Evolutionary conservation across 2,797 vertebrate genomes (phyloP), one percentile per base, ranked within the genome.

Genomic region (Ctenopoma kingsleyae): DNA sequence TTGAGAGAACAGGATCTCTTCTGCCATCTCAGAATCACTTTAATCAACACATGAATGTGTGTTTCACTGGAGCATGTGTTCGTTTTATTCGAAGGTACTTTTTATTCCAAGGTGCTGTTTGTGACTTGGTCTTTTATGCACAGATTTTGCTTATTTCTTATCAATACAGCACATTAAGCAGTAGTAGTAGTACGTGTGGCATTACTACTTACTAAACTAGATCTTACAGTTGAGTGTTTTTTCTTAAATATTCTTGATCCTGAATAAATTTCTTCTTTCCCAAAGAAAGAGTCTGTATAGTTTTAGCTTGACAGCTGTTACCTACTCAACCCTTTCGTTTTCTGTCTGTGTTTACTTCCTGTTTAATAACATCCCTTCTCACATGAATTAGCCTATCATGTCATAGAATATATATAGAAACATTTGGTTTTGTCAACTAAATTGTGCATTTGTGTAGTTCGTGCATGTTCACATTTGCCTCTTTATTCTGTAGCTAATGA

Each of bases 271-370:
- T 6, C 7, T 7, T 7, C 27, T 23, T 23, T 38, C 15, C n/a
- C 20, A 30, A 11, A 44, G 8, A 30, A 46, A 54, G 20, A 49
- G 15, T 20, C 23, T 48, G 52, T 15, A 30, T 15, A 16, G 20
- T 73, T 54, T 52, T 10, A 60, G 30, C 44, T 8, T 32, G 6
- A 9, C 30, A 32, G 30, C 30, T 56, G 70, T 54, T 65, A 44
- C 44, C 20, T 55, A 48, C 51, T 74, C 6, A 61, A 23, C 49
- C 25, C 9, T n/a, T 67, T 63, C 67, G 22, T 56, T 55, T 68
- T 76, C 11, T 69, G 67, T 79, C 63, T 66, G 52, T 76, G 52
- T 76, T 73, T 71, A 70, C 65, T 78, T 81, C 78, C 73, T 32
- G 9, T 32, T 32, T 32, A 8, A 32, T 32, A 32, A 32, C 30